Evolutionary conservation across 2,113 vertebrate species (phyloP).

Genomic region (Todiramphus saurophagus): DNA sequence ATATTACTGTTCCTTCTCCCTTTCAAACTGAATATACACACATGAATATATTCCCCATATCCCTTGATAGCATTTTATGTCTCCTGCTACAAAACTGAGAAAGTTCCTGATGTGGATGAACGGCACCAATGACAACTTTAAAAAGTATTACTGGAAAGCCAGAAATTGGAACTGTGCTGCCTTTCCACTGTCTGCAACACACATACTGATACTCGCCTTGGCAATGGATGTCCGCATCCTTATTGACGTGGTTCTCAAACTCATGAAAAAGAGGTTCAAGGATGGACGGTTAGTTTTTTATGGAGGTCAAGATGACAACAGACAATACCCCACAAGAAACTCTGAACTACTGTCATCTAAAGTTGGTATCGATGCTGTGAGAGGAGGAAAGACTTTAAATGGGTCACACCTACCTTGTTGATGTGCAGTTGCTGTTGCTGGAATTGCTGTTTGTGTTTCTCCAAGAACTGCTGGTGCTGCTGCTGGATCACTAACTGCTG

Average conservation of each 20-base stretch:
- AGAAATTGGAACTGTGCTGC: neutral
- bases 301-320: neutral
- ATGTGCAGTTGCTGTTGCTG: constrained; percentile 95
- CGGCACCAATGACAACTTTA: neutral
- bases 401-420: constrained; percentile 83
- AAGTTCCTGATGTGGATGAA: neutral
- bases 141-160: neutral
- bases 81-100: neutral
- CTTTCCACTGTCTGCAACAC: neutral
- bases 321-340: neutral
- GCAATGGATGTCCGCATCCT: neutral
- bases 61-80: neutral
- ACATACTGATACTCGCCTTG: neutral
- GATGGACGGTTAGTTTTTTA: neutral
- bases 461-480: constrained; percentile 98
- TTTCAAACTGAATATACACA: neutral
- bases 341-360: rapidly evolving
- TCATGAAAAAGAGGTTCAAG: neutral
- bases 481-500: constrained; percentile 98
- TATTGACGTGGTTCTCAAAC: neutral
- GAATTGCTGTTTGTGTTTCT: constrained; percentile 98
- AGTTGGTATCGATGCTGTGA: neutral
- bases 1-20: neutral
- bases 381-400: neutral
- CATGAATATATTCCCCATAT: neutral